Conservation (phyloP, 2,888 invertebrate species). For the Hydroisotoma schaefferi region DNA sequence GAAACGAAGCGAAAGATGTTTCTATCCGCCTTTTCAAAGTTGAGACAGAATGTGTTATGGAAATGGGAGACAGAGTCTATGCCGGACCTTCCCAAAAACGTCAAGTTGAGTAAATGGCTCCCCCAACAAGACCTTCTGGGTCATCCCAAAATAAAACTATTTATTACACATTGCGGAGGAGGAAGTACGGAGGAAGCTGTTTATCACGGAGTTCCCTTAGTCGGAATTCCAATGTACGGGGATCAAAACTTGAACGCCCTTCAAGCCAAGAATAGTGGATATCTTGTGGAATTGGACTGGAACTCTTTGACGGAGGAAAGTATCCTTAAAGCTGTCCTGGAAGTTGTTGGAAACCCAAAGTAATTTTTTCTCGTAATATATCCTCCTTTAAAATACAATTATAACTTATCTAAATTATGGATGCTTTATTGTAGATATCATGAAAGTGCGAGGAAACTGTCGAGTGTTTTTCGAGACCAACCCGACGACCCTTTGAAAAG, state of each 20-base stretch:
- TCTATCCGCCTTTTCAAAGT: slow-evolving; percentile 56
- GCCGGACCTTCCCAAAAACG: slow-evolving; percentile 28
- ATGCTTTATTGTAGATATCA: slow-evolving; percentile 13
- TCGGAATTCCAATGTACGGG: slow-evolving; percentile 10
- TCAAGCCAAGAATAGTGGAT: slow-evolving; percentile 15
- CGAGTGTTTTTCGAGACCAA: slow-evolving; percentile 21
- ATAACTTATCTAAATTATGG: neutral
- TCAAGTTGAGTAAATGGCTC: slow-evolving; percentile 28
- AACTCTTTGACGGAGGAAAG: slow-evolving; percentile 22
- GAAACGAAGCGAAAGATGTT: slow-evolving; percentile 55
- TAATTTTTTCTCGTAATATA: neutral
- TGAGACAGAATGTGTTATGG: slow-evolving; percentile 55
- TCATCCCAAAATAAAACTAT: slow-evolving; percentile 53
- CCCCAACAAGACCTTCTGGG: slow-evolving; percentile 29
- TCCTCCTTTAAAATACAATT: neutral
- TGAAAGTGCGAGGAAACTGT: slow-evolving; percentile 20
- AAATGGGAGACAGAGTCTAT: slow-evolving; percentile 33
- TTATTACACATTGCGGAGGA: slow-evolving; percentile 70
- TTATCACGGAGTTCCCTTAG: slow-evolving; percentile 59
- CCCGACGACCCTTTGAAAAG: slow-evolving; percentile 15
- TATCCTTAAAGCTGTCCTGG: slow-evolving; percentile 12
- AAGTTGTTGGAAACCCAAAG: slow-evolving; percentile 20
- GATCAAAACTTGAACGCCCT: slow-evolving; percentile 22
- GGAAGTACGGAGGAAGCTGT: slow-evolving; percentile 67
- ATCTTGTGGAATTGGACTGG: slow-evolving; percentile 23